Evolutionary conservation across 2,113 vertebrate species (phyloP).

Genomic region (Heterotis niloticus): DNA sequence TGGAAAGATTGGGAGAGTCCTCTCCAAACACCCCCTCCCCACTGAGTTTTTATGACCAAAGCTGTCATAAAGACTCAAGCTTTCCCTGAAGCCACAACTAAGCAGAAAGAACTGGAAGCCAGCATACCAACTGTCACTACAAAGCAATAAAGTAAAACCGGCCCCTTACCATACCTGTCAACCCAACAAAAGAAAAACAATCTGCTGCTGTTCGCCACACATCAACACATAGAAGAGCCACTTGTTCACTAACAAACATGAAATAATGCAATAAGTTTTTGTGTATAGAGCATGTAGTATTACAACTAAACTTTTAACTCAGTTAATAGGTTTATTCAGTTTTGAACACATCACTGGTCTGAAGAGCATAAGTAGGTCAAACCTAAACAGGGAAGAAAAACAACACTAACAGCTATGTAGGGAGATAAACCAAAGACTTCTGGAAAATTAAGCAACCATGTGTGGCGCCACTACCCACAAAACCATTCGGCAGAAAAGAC

Average conservation of each 20-base stretch:
- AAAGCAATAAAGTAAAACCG: background rate
- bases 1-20: too few relatives aligned
- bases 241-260: background rate
- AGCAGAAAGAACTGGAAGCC: background rate
- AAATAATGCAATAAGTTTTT: background rate
- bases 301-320: background rate
- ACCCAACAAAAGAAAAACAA: background rate
- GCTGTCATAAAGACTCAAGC: background rate
- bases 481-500: background rate
- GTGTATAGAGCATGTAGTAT: background rate
- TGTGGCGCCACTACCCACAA: background rate
- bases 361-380: constrained; percentile 12
- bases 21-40: too few relatives aligned
- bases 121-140: background rate
- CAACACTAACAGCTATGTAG: background rate
- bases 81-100: background rate
- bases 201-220: background rate
- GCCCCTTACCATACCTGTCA: background rate
- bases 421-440: background rate
- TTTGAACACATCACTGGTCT: constrained; percentile 2
- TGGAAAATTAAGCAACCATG: background rate
- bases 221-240: background rate
- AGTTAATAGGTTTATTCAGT: background rate
- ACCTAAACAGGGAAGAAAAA: background rate
- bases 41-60: too few relatives aligned